Evolutionary conservation across 2,888 invertebrate genomes (phyloP).

Genomic region (Brenthis daphne): DNA sequence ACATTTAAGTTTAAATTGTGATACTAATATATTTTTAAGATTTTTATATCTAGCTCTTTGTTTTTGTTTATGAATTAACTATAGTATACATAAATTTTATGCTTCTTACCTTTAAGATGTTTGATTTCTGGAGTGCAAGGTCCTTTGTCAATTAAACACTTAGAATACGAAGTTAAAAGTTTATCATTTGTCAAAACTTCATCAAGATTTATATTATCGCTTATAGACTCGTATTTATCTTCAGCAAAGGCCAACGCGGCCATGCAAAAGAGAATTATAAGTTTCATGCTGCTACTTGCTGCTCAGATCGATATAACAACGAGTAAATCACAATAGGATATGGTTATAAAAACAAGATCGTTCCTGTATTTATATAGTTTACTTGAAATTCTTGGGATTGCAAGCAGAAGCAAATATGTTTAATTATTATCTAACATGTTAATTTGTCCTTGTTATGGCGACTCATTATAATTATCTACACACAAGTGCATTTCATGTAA

Average conservation of each 20-base stretch:
- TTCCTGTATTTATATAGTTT: slow-evolving; percentile 33
- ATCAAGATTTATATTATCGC: slow-evolving; percentile 85
- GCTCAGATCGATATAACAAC: slow-evolving; percentile 3
- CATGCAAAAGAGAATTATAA: slow-evolving; percentile 48
- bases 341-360: slow-evolving; percentile 34
- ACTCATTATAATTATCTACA: slow-evolving; percentile 12
- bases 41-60: no score
- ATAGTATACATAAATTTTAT: slow-evolving; percentile 44
- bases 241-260: slow-evolving; percentile 53
- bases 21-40: no score
- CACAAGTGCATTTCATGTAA: slow-evolving; percentile 15
- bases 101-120: slow-evolving; percentile 84
- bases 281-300: slow-evolving; percentile 21
- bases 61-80: slow-evolving; percentile 22
- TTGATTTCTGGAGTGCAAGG: slow-evolving; percentile 87
- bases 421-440: slow-evolving; percentile 34
- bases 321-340: slow-evolving; percentile 11
- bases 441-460: slow-evolving; percentile 35
- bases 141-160: slow-evolving; percentile 85
- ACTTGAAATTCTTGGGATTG: slow-evolving; percentile 39
- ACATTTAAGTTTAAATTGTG: no score
- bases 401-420: slow-evolving; percentile 37
- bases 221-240: slow-evolving; percentile 82
- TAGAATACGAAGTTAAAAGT: slow-evolving; percentile 84
- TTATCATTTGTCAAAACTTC: slow-evolving; percentile 85